Percentiles rank a stretch among this genome's conserved stretches.
These are phyloP conservation scores for Porites lobata DNA, from an alignment of 92 coral and sea anemone genomes.

Conservation along the genomic window DNA sequence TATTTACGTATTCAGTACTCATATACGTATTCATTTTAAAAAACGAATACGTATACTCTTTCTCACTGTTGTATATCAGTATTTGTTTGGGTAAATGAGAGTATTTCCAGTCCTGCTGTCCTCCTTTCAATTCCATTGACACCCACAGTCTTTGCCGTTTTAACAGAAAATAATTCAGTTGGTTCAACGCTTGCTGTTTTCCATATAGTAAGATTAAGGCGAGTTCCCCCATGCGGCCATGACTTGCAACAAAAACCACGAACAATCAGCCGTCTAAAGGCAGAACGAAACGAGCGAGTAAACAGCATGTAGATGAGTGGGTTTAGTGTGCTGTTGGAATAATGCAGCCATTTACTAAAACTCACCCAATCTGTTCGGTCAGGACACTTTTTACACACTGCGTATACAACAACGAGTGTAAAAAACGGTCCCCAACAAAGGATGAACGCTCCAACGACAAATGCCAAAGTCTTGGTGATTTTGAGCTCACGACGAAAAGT, in stretches of 20 bases:
- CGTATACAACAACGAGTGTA: conserved; percentile 62
- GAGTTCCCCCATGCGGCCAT: background rate
- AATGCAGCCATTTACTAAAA: conserved; percentile 84
- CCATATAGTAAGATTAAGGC: conserved; percentile 6
- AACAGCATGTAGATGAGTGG: conserved; percentile 81
- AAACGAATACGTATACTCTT: no score
- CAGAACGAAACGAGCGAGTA: conserved; percentile 71
- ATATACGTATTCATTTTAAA: no score
- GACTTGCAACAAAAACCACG: conserved; percentile 28
- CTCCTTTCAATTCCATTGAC: background rate
- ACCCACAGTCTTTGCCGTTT: background rate
- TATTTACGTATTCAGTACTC: no score
- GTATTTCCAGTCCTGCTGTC: background rate
- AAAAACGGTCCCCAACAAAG: conserved; percentile 93
- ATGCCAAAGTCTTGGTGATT: conserved; percentile 78
- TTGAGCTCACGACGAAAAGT: conserved; percentile 77
- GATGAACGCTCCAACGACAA: conserved; percentile 85
- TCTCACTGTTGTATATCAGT: no score
- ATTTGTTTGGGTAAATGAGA: no score
- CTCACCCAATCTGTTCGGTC: conserved; percentile 35
- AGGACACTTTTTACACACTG: conserved; percentile 71
- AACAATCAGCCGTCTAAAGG: conserved; percentile 71
- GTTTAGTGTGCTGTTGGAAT: conserved; percentile 76
- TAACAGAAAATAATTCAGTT: background rate
- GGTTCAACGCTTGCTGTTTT: conserved; percentile 24